Conservation (phyloP, 2,888 invertebrate genomes). For the Halictus ligatus region DNA sequence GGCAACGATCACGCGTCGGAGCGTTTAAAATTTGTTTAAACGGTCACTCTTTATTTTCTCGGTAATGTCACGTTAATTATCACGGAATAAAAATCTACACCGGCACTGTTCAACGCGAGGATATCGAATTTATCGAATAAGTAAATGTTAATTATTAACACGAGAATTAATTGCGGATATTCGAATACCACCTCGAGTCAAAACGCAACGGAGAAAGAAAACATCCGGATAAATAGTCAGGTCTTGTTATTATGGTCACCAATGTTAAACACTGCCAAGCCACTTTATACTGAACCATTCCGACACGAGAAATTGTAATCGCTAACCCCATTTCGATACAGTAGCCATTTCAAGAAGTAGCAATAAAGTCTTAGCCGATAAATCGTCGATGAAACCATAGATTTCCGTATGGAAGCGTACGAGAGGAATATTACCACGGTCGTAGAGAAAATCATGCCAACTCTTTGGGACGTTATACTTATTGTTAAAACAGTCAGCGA, state of each 20-base stretch:
- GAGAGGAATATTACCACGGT: conserved; percentile 42
- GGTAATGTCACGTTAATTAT: not conserved
- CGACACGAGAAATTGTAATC: conserved; percentile 31
- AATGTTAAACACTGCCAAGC: conserved; percentile 67
- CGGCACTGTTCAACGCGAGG: not conserved
- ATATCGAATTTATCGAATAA: not conserved
- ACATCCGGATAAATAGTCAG: conserved; percentile 48
- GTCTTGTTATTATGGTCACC: conserved; percentile 38
- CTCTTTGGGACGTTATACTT: conserved; percentile 19
- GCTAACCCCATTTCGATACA: conserved; percentile 47
- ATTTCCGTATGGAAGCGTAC: conserved; percentile 18
- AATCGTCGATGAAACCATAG: conserved; percentile 15
- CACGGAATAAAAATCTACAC: not conserved
- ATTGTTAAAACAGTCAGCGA: conserved; percentile 30
- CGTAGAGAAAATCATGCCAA: conserved; percentile 39
- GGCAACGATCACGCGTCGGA: no score
- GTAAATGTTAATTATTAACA: not conserved
- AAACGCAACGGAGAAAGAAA: not conserved
- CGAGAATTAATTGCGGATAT: conserved; percentile 10
- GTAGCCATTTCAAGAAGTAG: conserved; percentile 39
- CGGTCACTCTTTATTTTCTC: not conserved
- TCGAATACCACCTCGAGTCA: conserved; percentile 21
- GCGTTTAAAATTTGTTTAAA: not conserved
- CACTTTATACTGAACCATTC: conserved; percentile 46
- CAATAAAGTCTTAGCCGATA: conserved; percentile 41